phyloP scores from a whole-genome alignment of 2,888 invertebrate genomes.

The Polydrusus pterygomalis region DNA sequence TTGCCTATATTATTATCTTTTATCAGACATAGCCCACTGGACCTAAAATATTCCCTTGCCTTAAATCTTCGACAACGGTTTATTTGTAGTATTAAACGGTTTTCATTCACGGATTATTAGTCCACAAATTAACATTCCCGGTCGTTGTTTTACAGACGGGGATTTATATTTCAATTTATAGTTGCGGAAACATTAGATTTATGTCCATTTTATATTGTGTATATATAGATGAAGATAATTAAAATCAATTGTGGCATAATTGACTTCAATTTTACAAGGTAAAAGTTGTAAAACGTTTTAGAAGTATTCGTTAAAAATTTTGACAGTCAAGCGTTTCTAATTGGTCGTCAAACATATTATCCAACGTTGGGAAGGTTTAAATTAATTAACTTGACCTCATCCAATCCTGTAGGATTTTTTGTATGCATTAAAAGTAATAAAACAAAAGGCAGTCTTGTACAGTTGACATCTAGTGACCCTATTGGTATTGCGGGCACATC shows the following conservation, averaged over 20 bases:
- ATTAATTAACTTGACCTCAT: too few relatives aligned
- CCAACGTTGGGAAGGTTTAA: too few relatives aligned
- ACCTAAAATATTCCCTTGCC: constrained; percentile 29
- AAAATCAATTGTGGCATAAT: background rate
- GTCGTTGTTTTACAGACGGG: constrained; percentile 4
- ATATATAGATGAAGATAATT: background rate
- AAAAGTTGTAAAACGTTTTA: background rate
- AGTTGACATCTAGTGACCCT: constrained; percentile 30
- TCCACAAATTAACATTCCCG: constrained; percentile 21
- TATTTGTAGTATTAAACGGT: constrained; percentile 41
- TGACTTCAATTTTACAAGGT: too few relatives aligned
- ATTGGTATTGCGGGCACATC: constrained; percentile 49
- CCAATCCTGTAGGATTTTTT: too few relatives aligned
- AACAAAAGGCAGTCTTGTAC: constrained; percentile 15
- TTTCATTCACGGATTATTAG: constrained; percentile 36
- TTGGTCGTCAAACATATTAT: too few relatives aligned
- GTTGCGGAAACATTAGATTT: constrained; percentile 6
- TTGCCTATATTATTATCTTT: constrained; percentile 8
- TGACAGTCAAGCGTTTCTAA: too few relatives aligned
- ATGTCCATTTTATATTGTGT: constrained; percentile 6
- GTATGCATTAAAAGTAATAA: background rate
- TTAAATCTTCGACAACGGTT: constrained; percentile 13
- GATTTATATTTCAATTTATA: constrained; percentile 23
- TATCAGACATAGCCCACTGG: constrained; percentile 12
- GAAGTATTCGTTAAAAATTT: too few relatives aligned